These are phyloP conservation scores for Rhombomys opimus DNA, from an alignment of 2,113 vertebrate genomes.

Conservation along the genomic window DNA sequence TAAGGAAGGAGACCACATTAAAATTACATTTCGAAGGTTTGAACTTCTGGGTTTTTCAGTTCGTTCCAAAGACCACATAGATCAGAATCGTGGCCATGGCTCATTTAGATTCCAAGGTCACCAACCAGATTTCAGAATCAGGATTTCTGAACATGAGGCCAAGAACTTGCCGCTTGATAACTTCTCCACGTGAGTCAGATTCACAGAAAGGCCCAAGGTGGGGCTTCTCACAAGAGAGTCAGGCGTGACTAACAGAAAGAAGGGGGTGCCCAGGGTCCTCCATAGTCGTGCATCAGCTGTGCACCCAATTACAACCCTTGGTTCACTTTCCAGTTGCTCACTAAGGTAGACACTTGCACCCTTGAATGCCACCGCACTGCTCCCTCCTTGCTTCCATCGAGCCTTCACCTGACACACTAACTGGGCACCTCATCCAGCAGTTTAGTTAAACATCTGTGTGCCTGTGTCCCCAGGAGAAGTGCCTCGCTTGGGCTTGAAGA, in stretches of 20 bases:
- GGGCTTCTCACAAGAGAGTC: not conserved
- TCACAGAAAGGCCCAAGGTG: not conserved
- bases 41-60: not conserved
- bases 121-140: not conserved
- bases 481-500: not conserved
- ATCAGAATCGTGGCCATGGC: not conserved
- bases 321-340: not conserved
- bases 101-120: not conserved
- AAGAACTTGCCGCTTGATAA: not conserved
- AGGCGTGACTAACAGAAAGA: fast-evolving
- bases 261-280: not conserved
- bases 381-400: too few species aligned
- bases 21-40: not conserved
- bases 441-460: too few species aligned
- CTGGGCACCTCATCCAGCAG: too few species aligned
- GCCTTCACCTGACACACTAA: fast-evolving
- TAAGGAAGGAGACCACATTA: not conserved
- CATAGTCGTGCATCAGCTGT: fast-evolving
- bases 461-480: fast-evolving
- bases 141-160: not conserved
- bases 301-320: not conserved
- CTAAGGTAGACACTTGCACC: not conserved
- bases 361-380: not conserved
- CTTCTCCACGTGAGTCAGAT: not conserved
- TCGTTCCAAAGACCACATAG: not conserved